Evolutionary conservation across 2,888 invertebrate species (phyloP), one percentile per base, ranked within the genome.

Genomic region (Tortricodes alternella): DNA sequence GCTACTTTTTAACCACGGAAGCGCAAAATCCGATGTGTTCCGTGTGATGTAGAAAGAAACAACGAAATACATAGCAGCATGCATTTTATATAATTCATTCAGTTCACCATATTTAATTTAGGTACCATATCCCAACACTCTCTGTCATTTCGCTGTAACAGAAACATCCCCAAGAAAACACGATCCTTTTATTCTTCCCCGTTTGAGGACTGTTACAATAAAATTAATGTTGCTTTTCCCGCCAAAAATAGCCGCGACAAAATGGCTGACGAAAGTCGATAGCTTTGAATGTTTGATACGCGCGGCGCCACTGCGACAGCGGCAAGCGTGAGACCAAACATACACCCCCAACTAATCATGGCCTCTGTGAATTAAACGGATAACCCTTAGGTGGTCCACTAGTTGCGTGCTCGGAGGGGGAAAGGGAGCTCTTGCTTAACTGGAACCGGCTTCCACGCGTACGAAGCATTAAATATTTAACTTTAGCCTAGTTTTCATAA

Each of bases 281-380:
- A 74, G 64, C 71, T 71, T 67, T 76, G 71, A 76, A 76, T 76
- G 70, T 76, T 75, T 74, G 71, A 76, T 74, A 68, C 66, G 59
- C 62, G 63, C 60, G 66, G 63, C 64, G 62, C 63, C 66, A 61
- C 62, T 63, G 60, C 67, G 64, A 66, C 66, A 62, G 50, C 43
- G 29, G 41, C 41, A 49, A 21, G 49, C 58, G 49, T 53, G 58
- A 37, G 58, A 58, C 53, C 58, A 53, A 64, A 66, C 62, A 63
- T 49, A 61, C 62, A 43, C 51, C 21, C 24, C 70, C 68, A 70
- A 49, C 19, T 18, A 63, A 60, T 49, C 49, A 6, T 51, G 68
- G 64, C 39, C 70, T 53, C 43, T 46, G 35, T 34, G 44, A 46
- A 57, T 57, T 37, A 62, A 48, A 58, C 24, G 32, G 13, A 21